Percentiles rank a stretch among this genome's conserved stretches.
phyloP scores from a whole-genome alignment of 2,113 vertebrate genomes.

The Glareola pratincola region DNA sequence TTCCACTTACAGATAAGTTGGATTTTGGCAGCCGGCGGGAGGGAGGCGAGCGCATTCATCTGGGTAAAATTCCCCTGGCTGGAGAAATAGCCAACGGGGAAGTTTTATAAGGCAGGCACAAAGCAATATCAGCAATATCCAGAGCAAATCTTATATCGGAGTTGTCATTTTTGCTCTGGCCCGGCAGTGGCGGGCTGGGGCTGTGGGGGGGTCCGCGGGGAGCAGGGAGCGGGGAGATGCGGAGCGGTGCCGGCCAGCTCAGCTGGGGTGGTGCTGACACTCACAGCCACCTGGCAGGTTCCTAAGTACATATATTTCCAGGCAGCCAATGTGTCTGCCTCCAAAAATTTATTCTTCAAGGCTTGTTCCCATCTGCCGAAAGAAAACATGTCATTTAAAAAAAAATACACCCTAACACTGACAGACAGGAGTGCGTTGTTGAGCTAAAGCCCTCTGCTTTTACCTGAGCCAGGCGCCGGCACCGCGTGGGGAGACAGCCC shows the following conservation, averaged over 20 bases:
- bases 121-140: constrained; percentile 59
- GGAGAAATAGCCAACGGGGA: constrained; percentile 39
- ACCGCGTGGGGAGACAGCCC: neutral
- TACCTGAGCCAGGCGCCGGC: neutral
- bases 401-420: neutral
- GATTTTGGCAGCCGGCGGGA: constrained; percentile 12
- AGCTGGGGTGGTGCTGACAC: neutral
- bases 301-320: constrained; percentile 33
- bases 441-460: constrained; percentile 36
- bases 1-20: constrained; percentile 30
- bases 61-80: constrained; percentile 34
- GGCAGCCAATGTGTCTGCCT: constrained; percentile 60
- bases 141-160: constrained; percentile 29
- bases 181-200: neutral
- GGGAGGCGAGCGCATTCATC: constrained; percentile 10
- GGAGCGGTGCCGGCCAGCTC: neutral
- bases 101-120: constrained; percentile 39
- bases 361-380: constrained; percentile 62
- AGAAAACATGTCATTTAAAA: constrained; percentile 62
- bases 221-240: neutral
- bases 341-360: constrained; percentile 62
- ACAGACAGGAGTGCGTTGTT: constrained; percentile 15
- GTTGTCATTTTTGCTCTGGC: neutral
- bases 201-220: neutral
- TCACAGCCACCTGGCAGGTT: constrained; percentile 22